Evolutionary conservation across 1,140 invertebrate species (phyloP).

Genomic region (Caerostris darwini): DNA sequence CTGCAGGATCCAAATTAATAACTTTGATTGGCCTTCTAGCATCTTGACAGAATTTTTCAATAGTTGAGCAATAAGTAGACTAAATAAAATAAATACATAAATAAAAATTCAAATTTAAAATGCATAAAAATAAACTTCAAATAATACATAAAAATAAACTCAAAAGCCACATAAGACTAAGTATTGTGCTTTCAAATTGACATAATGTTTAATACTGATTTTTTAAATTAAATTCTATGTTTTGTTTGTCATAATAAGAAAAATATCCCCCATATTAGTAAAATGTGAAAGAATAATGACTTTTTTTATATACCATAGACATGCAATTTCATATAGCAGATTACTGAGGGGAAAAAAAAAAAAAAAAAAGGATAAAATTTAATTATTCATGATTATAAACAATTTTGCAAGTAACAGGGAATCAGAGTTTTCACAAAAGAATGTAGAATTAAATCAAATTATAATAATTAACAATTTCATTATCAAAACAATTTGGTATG

Average conservation of each 20-base stretch:
- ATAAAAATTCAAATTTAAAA: not conserved
- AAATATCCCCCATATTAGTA: not conserved
- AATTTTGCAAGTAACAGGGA: too few species aligned
- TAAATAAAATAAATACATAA: conserved; percentile 80
- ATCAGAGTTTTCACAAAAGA: too few species aligned
- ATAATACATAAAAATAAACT: not conserved
- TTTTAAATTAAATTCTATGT: not conserved
- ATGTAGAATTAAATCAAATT: too few species aligned
- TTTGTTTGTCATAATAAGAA: not conserved
- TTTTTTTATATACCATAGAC: too few species aligned
- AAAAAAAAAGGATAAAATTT: too few species aligned
- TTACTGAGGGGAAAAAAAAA: too few species aligned
- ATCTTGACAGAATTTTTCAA: conserved; percentile 92
- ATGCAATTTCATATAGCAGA: too few species aligned
- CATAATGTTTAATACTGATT: not conserved
- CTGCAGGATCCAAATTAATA: conserved; percentile 98
- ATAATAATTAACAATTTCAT: too few species aligned
- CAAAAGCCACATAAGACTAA: not conserved
- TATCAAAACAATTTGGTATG: too few species aligned
- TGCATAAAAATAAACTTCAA: not conserved
- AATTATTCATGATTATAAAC: too few species aligned
- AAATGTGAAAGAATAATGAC: too few species aligned
- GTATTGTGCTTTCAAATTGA: not conserved
- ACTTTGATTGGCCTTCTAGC: conserved; percentile 90
- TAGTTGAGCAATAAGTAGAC: conserved; percentile 97